Conservation (phyloP, 2,888 invertebrate genomes). For the Trichopoda pennipes region DNA sequence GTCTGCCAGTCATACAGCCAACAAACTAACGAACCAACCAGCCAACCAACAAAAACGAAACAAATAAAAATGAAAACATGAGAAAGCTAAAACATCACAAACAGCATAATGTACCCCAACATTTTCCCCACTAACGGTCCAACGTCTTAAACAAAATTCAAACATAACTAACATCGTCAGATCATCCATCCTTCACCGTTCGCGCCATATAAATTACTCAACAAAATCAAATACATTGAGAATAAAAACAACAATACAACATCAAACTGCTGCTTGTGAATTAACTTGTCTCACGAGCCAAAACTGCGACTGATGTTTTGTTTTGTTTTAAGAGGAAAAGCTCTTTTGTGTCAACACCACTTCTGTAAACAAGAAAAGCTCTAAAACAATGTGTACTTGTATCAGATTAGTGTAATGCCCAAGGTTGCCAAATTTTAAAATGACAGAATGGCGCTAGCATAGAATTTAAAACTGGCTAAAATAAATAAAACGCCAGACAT, state of each 20-base stretch:
- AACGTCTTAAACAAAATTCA: background rate
- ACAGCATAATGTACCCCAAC: conserved; percentile 37
- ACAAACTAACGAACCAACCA: conserved; percentile 35
- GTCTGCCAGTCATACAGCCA: conserved; percentile 37
- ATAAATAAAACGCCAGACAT: no score
- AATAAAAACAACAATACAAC: conserved; percentile 57
- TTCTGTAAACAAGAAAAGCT: conserved; percentile 48
- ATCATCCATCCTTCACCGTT: conserved; percentile 23
- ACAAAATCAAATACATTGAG: conserved; percentile 15
- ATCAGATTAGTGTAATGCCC: no score
- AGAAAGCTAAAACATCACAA: conserved; percentile 60
- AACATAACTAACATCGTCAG: background rate
- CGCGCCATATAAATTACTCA: conserved; percentile 26
- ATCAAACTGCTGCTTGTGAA: conserved; percentile 73
- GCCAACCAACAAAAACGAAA: conserved; percentile 49
- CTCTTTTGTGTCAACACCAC: conserved; percentile 57
- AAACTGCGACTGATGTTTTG: conserved; percentile 50
- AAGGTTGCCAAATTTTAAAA: no score
- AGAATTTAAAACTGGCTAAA: no score
- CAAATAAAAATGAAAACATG: background rate
- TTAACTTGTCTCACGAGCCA: conserved; percentile 67
- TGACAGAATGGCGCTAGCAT: no score
- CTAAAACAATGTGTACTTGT: conserved; percentile 7
- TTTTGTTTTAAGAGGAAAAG: conserved; percentile 58
- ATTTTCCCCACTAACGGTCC: conserved; percentile 23